Conservation (phyloP, 2,888 invertebrate species). For the Platerodrilus igneus region DNA sequence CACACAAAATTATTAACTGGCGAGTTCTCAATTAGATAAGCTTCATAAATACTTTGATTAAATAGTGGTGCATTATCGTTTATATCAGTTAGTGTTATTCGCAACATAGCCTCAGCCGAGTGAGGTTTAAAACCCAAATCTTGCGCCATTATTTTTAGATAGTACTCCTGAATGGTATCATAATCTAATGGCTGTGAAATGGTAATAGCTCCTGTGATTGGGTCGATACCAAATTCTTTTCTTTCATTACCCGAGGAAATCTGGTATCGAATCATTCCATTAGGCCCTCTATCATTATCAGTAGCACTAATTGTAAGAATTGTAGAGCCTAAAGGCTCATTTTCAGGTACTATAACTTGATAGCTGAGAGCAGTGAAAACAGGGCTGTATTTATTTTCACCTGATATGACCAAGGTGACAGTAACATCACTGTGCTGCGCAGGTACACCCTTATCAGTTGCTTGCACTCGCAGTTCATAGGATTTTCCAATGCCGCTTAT, state of each 20-base stretch:
- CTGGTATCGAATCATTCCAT: conserved; percentile 80
- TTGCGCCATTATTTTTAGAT: conserved; percentile 79
- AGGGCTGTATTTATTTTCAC: conserved; percentile 76
- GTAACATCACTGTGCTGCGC: conserved; percentile 73
- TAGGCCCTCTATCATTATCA: conserved; percentile 83
- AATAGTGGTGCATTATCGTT: conserved; percentile 91
- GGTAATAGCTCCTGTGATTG: conserved; percentile 71
- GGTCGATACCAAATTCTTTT: conserved; percentile 74
- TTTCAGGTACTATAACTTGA: conserved; percentile 88
- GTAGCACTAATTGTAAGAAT: conserved; percentile 80
- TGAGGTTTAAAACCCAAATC: conserved; percentile 81
- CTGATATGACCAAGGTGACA: conserved; percentile 75
- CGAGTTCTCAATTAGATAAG: conserved; percentile 78
- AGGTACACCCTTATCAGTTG: conserved; percentile 83
- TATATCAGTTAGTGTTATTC: conserved; percentile 84
- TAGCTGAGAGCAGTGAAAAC: conserved; percentile 79
- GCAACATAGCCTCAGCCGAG: conserved; percentile 73
- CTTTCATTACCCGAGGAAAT: conserved; percentile 81
- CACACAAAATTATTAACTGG: conserved; percentile 70
- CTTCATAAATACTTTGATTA: conserved; percentile 70
- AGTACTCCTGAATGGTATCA: conserved; percentile 79
- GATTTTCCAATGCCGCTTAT: conserved; percentile 58
- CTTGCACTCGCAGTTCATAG: conserved; percentile 67
- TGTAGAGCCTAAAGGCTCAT: conserved; percentile 79
- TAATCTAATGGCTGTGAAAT: conserved; percentile 80